These are phyloP conservation scores for Cephalopachus bancanus DNA, from an alignment of 2,797 vertebrate species.

Conservation along the genomic window DNA sequence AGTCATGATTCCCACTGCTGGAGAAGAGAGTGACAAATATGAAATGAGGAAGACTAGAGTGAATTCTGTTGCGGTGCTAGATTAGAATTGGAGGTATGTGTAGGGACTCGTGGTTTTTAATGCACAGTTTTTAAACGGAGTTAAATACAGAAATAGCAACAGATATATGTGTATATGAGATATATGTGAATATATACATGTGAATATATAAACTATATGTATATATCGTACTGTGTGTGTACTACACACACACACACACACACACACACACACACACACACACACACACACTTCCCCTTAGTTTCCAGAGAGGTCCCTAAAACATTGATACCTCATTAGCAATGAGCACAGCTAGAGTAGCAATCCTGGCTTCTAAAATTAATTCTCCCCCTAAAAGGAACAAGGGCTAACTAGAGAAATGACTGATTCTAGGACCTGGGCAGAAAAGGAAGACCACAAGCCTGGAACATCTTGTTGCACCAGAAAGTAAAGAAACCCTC, in stretches of 20 bases:
- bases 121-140: background rate
- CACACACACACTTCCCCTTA: background rate
- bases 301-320: background rate
- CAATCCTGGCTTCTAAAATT: background rate
- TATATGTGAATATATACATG: background rate
- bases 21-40: background rate
- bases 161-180: background rate
- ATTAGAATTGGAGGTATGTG: background rate
- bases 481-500: slow-evolving; percentile 1
- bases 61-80: background rate
- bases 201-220: background rate
- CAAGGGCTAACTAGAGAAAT: background rate
- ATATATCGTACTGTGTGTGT: background rate
- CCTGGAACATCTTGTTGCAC: background rate
- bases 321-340: background rate
- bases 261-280: background rate
- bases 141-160: background rate
- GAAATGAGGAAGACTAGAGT: background rate
- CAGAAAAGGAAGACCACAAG: background rate
- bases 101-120: background rate
- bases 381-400: background rate
- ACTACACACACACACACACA: background rate
- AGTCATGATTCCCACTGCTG: background rate
- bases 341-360: background rate
- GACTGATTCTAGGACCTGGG: background rate